These are phyloP conservation scores for Oryzias curvinotus DNA, from an alignment of 2,113 vertebrate species.

Conservation along the genomic window DNA sequence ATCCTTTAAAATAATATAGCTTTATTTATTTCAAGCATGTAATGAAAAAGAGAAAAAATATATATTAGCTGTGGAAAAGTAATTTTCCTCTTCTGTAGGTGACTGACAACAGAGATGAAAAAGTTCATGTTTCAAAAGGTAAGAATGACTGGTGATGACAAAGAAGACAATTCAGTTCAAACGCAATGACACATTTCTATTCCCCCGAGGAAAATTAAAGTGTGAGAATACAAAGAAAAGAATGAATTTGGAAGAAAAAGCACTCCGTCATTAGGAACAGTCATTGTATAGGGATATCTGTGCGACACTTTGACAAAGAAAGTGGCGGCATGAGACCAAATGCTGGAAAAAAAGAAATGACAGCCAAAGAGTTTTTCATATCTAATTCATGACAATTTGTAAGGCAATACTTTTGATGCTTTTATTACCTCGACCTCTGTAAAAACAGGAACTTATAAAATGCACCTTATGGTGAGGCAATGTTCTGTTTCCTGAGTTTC, in stretches of 20 bases:
- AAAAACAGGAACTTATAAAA: neutral
- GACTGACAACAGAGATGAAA: constrained; percentile 1
- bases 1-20: too few relatives aligned
- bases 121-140: constrained; percentile 12
- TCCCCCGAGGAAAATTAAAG: too few relatives aligned
- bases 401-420: neutral
- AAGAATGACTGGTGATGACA: neutral
- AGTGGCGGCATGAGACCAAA: neutral
- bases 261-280: too few relatives aligned
- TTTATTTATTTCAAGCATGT: too few relatives aligned
- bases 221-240: too few relatives aligned
- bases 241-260: too few relatives aligned
- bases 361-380: neutral
- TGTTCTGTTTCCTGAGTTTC: neutral
- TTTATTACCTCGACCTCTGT: neutral
- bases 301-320: too few relatives aligned
- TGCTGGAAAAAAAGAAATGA: neutral
- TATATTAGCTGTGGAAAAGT: too few relatives aligned
- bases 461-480: neutral
- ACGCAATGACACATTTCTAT: too few relatives aligned
- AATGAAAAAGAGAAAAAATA: too few relatives aligned
- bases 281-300: too few relatives aligned
- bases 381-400: neutral
- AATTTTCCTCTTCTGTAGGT: neutral
- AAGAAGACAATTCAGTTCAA: neutral